Percentiles rank a stretch among this genome's conserved stretches.
phyloP scores from a whole-genome alignment of 2,113 vertebrate genomes.

The Muntiacus reevesi region DNA sequence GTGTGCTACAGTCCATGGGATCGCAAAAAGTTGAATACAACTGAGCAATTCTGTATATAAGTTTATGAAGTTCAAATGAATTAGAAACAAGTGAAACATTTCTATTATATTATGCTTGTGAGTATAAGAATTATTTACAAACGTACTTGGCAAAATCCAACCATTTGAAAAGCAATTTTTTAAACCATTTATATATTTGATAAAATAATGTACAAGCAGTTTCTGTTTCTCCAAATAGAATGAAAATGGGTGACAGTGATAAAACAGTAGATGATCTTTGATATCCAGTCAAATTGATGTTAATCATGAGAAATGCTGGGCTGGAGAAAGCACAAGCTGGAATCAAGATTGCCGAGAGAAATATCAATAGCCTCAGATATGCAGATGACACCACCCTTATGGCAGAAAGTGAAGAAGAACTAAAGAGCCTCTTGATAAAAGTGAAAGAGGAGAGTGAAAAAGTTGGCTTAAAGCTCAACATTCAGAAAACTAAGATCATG shows the following conservation, averaged over 20 bases:
- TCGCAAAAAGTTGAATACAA: neutral
- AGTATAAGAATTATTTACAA: neutral
- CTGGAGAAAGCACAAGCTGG: too few species aligned
- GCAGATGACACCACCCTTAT: too few species aligned
- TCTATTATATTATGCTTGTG: neutral
- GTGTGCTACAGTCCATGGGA: neutral
- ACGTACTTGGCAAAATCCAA: neutral
- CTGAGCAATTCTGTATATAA: neutral
- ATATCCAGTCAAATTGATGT: neutral
- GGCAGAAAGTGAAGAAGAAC: too few species aligned
- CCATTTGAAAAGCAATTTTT: neutral
- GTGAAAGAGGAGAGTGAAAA: too few species aligned
- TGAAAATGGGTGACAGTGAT: neutral
- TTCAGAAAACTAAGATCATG: too few species aligned
- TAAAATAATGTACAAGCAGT: neutral
- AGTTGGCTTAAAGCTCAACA: too few species aligned
- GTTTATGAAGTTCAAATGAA: neutral
- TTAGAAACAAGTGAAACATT: neutral
- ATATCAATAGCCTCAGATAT: too few species aligned
- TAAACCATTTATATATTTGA: neutral
- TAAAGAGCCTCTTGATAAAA: too few species aligned
- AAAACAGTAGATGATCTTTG: neutral
- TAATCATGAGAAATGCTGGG: neutral
- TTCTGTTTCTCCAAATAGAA: neutral
- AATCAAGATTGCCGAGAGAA: too few species aligned